Percentiles rank a stretch among this genome's conserved stretches.
Evolutionary conservation across 1,140 invertebrate genomes (phyloP).

Genomic region (Sweltsa coloradensis): DNA sequence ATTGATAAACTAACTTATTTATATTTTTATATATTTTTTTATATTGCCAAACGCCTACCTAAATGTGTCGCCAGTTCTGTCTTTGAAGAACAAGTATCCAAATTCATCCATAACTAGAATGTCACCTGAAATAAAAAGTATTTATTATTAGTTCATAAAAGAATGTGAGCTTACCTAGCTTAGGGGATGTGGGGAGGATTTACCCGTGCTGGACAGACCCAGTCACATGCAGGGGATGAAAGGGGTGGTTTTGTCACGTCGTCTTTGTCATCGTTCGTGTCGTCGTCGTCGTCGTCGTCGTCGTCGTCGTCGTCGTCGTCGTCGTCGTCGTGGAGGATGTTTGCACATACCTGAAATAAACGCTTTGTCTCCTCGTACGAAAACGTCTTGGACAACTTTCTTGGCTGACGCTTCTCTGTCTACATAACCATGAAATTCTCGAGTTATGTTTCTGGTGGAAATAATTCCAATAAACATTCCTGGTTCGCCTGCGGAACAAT

Average conservation of each 20-base stretch:
- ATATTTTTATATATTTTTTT: not conserved
- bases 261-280: no score
- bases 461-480: conserved; percentile 70
- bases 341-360: conserved; percentile 48
- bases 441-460: conserved; percentile 34
- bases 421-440: conserved; percentile 49
- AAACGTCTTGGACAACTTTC: conserved; percentile 57
- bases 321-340: not conserved
- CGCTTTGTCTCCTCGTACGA: conserved; percentile 52
- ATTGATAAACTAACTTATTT: no score
- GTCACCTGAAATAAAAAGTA: conserved; percentile 42
- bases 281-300: no score
- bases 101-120: conserved; percentile 55
- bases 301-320: no score
- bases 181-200: no score
- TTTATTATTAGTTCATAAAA: not conserved
- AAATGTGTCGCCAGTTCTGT: conserved; percentile 62
- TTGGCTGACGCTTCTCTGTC: conserved; percentile 49
- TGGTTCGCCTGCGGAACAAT: conserved; percentile 55
- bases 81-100: conserved; percentile 64
- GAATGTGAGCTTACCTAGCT: no score
- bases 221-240: not conserved
- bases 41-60: conserved; percentile 17
- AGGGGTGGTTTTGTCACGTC: no score
- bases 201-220: not conserved